Percentiles rank a stretch among this genome's conserved stretches.
Evolutionary conservation across 1,140 invertebrate genomes (phyloP).

Genomic region (Helicoverpa armigera): DNA sequence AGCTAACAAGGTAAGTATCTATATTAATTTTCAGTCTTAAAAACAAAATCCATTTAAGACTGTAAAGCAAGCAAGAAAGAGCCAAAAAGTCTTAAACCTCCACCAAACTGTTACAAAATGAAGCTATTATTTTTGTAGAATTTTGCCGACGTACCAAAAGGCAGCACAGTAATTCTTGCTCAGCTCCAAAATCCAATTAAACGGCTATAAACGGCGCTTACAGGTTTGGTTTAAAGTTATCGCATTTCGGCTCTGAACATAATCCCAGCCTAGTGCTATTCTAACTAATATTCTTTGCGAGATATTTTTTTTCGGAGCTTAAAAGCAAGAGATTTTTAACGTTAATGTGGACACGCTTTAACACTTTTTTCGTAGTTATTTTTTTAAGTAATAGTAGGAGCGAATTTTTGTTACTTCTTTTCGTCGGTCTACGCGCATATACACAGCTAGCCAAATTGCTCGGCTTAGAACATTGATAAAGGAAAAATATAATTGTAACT

Average conservation of each 20-base stretch:
- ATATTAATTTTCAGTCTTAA: too few relatives aligned
- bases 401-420: too few relatives aligned
- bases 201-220: background rate
- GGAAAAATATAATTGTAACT: too few relatives aligned
- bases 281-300: constrained; percentile 1
- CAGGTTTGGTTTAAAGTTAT: background rate
- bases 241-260: background rate
- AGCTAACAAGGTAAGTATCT: too few relatives aligned
- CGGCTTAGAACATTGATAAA: too few relatives aligned
- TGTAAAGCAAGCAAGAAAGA: too few relatives aligned
- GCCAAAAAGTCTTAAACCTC: too few relatives aligned
- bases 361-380: background rate
- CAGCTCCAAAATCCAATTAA: background rate
- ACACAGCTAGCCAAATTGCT: too few relatives aligned
- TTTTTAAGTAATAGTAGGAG: too few relatives aligned
- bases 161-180: background rate
- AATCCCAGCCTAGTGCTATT: constrained; percentile 8
- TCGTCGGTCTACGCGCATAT: too few relatives aligned
- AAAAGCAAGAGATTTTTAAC: background rate
- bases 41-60: too few relatives aligned
- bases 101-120: background rate
- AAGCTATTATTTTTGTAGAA: background rate
- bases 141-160: background rate
- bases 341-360: background rate
- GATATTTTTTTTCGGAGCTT: constrained; percentile 8